Evolutionary conservation across 2,888 invertebrate species (phyloP).

Genomic region (Athalia circularis): DNA sequence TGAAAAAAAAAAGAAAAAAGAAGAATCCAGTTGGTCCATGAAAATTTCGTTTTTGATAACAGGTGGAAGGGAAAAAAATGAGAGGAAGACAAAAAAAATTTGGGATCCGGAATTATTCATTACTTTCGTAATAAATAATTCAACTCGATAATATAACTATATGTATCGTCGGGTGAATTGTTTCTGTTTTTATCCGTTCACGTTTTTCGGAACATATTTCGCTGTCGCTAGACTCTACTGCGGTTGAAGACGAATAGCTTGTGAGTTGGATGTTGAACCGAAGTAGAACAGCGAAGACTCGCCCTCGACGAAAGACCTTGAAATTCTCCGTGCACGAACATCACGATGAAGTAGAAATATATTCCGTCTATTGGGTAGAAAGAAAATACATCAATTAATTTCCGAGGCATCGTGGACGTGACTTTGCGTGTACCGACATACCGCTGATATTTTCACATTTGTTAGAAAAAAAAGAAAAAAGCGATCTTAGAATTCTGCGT

Average conservation of each 20-base stretch:
- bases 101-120: constrained; percentile 35
- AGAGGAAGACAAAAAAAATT: constrained; percentile 30
- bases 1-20: not conserved
- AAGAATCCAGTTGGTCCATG: not conserved
- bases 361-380: not conserved
- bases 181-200: constrained; percentile 36
- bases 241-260: constrained; percentile 40
- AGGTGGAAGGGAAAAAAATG: constrained; percentile 25
- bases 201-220: constrained; percentile 42
- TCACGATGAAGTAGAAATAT: constrained; percentile 15
- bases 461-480: not conserved
- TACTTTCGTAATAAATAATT: constrained; percentile 36
- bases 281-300: constrained; percentile 33
- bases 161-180: constrained; percentile 32
- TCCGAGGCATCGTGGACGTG: not conserved
- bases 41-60: constrained; percentile 43
- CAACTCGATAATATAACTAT: constrained; percentile 38
- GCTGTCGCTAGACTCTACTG: constrained; percentile 33
- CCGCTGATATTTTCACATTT: not conserved
- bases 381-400: not conserved
- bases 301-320: constrained; percentile 28
- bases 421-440: not conserved
- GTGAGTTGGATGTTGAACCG: constrained; percentile 20
- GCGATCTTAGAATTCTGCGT: not conserved
- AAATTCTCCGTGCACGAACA: constrained; percentile 28